A percentile compares a stretch with the other conserved stretches of the same genome.
Conservation (phyloP, 2,113 vertebrate genomes). For the Terrapene triunguis region DNA sequence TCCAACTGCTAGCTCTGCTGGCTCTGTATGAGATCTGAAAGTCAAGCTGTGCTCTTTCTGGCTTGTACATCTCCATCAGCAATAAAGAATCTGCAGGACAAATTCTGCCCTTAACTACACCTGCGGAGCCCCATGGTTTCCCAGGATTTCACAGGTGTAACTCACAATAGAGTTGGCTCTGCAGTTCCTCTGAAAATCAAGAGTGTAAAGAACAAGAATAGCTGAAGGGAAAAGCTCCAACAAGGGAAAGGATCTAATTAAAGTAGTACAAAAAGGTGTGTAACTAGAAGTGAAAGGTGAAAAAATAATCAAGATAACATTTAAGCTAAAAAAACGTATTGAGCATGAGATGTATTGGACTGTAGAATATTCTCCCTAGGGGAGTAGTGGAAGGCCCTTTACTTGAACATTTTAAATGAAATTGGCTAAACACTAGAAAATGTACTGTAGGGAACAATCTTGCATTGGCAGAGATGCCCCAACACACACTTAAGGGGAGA, state of each 20-base stretch:
- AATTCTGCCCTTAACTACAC: neutral
- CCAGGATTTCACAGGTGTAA: neutral
- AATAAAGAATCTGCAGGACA: neutral
- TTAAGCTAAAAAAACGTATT: neutral
- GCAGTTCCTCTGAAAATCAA: neutral
- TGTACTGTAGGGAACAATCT: neutral
- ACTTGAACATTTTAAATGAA: neutral
- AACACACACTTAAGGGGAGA: neutral
- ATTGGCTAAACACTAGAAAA: neutral
- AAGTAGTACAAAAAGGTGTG: neutral
- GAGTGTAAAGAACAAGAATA: neutral
- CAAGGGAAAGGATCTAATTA: neutral
- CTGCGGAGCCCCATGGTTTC: neutral
- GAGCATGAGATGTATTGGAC: neutral
- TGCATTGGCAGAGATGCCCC: neutral
- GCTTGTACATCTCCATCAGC: neutral
- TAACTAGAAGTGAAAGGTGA: neutral
- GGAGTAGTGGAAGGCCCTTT: neutral
- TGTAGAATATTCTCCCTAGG: neutral
- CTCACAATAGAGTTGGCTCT: neutral
- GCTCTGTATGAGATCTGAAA: neutral
- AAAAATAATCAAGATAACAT: neutral
- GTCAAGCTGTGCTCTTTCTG: conserved; percentile 38
- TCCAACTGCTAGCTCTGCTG: conserved; percentile 6
- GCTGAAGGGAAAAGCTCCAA: neutral